phyloP scores from a whole-genome alignment of 2,797 vertebrate genomes.

The Benthosema pterotum region DNA sequence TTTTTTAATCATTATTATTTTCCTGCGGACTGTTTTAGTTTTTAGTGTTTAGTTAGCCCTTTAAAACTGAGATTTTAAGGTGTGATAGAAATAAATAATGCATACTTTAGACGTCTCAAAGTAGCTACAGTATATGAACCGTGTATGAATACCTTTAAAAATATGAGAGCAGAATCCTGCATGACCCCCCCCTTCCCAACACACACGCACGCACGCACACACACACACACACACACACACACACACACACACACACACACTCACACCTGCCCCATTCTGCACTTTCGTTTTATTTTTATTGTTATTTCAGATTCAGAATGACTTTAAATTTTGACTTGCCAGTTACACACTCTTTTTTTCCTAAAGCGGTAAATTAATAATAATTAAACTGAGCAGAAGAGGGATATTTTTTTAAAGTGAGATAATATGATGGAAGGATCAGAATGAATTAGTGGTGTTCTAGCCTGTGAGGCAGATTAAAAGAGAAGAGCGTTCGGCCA shows the following conservation, averaged over 20 bases:
- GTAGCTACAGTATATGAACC: conserved; percentile 14
- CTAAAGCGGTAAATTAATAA: conserved; percentile 8
- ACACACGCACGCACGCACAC: no score
- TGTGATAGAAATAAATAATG: conserved; percentile 8
- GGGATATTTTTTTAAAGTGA: conserved; percentile 10
- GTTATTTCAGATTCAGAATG: neutral
- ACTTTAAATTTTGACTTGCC: conserved; percentile 6
- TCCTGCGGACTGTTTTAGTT: neutral
- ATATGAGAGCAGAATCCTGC: no score
- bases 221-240: no score
- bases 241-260: no score
- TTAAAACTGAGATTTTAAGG: conserved; percentile 25
- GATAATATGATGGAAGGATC: conserved; percentile 27
- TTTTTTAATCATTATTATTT: conserved; percentile 12
- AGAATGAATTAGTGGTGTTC: conserved; percentile 20
- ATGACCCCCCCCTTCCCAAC: no score
- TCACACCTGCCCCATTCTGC: no score
- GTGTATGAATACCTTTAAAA: conserved; percentile 19
- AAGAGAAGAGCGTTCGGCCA: neutral
- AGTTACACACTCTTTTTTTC: neutral
- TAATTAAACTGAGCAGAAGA: conserved; percentile 4
- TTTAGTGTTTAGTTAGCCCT: conserved; percentile 15
- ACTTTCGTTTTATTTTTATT: conserved; percentile 7
- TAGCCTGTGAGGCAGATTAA: conserved; percentile 11
- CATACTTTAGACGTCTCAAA: conserved; percentile 19